Evolutionary conservation across 30 jellyfish, hydroid and myxozoan species (phyloP).

Genomic region (Aurelia coerulea): DNA sequence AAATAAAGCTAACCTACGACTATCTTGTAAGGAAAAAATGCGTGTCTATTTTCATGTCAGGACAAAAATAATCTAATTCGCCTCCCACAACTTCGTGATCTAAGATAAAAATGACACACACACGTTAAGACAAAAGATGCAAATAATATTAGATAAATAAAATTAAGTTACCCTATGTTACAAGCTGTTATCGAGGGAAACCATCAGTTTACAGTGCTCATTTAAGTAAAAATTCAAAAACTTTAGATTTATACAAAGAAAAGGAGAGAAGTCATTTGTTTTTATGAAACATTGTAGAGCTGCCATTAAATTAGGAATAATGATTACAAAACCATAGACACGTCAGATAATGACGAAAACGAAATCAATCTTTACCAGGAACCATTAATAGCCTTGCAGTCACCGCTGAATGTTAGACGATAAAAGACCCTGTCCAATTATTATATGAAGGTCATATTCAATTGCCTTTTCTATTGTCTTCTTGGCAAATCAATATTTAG

Average conservation of each 20-base stretch:
- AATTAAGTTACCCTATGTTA: conserved; percentile 51
- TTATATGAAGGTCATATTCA: too few relatives aligned
- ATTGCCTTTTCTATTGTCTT: too few relatives aligned
- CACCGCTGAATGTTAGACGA: too few relatives aligned
- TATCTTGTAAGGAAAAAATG: too few relatives aligned
- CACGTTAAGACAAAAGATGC: background rate
- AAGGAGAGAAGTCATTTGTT: background rate
- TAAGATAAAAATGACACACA: background rate
- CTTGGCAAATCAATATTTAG: too few relatives aligned
- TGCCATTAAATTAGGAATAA: too few relatives aligned
- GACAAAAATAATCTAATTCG: background rate
- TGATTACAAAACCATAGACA: background rate
- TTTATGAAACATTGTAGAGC: too few relatives aligned
- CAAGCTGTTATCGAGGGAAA: conserved; percentile 31
- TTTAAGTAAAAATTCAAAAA: conserved; percentile 36
- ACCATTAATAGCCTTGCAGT: too few relatives aligned
- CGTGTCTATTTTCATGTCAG: too few relatives aligned
- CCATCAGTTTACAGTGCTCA: background rate
- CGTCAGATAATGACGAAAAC: background rate
- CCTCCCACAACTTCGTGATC: background rate
- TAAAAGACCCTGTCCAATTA: too few relatives aligned
- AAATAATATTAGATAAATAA: conserved; percentile 34
- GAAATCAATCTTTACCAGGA: background rate
- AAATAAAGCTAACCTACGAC: too few relatives aligned
- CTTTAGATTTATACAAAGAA: conserved; percentile 45